phyloP scores from a whole-genome alignment of 1,140 invertebrate genomes.

The Drosophila littoralis region DNA sequence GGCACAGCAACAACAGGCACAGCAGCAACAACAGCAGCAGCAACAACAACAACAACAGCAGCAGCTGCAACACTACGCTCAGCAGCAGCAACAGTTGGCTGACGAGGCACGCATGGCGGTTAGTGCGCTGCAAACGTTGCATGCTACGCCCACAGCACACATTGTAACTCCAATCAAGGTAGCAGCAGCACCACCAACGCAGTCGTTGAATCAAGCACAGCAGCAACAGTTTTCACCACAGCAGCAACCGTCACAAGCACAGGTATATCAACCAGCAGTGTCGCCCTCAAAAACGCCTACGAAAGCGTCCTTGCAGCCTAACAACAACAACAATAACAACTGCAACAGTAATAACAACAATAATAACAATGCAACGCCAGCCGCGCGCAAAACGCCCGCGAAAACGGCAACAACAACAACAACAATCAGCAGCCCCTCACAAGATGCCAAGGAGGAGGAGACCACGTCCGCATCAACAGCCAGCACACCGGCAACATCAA shows the following conservation, averaged over 20 bases:
- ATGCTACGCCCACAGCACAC: slow-evolving; percentile 61
- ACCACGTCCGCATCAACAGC: slow-evolving; percentile 27
- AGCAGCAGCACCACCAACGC: slow-evolving; percentile 43
- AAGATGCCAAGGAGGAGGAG: slow-evolving; percentile 34
- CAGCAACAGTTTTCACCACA: slow-evolving; percentile 21
- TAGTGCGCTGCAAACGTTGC: slow-evolving; percentile 65
- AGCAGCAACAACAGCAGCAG: slow-evolving; percentile 30
- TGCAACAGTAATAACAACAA: slow-evolving; percentile 35
- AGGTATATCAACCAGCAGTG: slow-evolving; percentile 12
- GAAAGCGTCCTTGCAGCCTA: slow-evolving; percentile 21
- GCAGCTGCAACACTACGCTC: slow-evolving; percentile 19
- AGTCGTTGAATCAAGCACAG: slow-evolving; percentile 37
- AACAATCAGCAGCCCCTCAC: slow-evolving; percentile 11
- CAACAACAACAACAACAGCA: slow-evolving; percentile 35
- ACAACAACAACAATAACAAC: slow-evolving; percentile 20
- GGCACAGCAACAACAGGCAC: slow-evolving; percentile 29
- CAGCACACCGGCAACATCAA: slow-evolving; percentile 39
- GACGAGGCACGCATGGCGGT: slow-evolving; percentile 72
- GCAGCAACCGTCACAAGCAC: slow-evolving; percentile 14
- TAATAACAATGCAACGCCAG: slow-evolving; percentile 9
- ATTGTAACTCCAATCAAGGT: slow-evolving; percentile 42
- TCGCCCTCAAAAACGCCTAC: slow-evolving; percentile 25
- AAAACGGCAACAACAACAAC: slow-evolving; percentile 33
- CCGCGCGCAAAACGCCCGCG: slow-evolving; percentile 40
- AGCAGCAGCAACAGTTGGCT: slow-evolving; percentile 56